A percentile compares a stretch with the other conserved stretches of the same genome.
phyloP scores from a whole-genome alignment of 2,113 vertebrate genomes.

The Heliornis fulica region DNA sequence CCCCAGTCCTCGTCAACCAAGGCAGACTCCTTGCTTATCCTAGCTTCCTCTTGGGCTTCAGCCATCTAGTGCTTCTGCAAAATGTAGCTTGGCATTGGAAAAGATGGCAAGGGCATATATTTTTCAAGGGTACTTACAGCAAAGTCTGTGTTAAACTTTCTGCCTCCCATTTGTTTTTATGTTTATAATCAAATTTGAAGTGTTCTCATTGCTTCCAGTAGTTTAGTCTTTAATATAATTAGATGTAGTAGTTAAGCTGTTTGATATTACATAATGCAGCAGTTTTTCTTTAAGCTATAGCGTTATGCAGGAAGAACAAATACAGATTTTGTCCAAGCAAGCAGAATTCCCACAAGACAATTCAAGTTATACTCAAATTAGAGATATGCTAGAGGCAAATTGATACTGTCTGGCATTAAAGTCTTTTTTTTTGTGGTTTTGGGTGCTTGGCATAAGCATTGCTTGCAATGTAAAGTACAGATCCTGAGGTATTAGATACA shows the following conservation, averaged over 20 bases:
- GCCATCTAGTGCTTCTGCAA: too few relatives aligned
- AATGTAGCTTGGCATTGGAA: not conserved
- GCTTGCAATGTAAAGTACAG: not conserved
- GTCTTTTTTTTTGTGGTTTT: not conserved
- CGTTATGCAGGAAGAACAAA: not conserved
- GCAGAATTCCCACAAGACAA: constrained; percentile 21
- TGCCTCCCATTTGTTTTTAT: not conserved
- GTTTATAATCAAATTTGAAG: constrained; percentile 2
- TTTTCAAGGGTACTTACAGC: not conserved
- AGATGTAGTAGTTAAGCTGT: constrained; percentile 24
- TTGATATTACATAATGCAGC: constrained; percentile 17
- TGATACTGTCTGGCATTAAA: constrained; percentile 17
- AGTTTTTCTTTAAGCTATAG: constrained; percentile 6
- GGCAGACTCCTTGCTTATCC: too few relatives aligned
- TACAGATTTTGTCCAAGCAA: constrained; percentile 36
- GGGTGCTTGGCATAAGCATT: not conserved
- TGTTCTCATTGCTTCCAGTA: not conserved
- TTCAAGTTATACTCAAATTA: constrained; percentile 25
- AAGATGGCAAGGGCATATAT: not conserved
- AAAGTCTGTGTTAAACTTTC: not conserved
- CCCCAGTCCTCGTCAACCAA: too few relatives aligned
- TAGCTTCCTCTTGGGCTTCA: too few relatives aligned
- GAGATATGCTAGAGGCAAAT: not conserved
- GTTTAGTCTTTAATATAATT: constrained; percentile 21
- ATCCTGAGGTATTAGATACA: not conserved